Conservation (phyloP, 2,888 invertebrate genomes). For the Nasonovia ribisnigri region DNA sequence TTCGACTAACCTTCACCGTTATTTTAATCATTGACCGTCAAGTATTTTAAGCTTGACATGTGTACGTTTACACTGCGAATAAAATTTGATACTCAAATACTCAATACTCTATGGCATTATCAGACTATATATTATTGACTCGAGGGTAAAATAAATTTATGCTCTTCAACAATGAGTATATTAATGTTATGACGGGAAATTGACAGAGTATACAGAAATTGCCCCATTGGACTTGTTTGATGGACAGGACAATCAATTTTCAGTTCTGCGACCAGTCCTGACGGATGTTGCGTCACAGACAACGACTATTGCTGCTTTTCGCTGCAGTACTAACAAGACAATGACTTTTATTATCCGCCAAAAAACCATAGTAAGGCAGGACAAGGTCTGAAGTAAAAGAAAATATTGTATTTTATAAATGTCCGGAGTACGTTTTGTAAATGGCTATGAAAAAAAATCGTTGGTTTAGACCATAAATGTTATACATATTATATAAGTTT, state of each 20-base stretch:
- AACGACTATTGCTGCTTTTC: slow-evolving; percentile 17
- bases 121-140: neutral
- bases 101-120: neutral
- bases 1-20: too few relatives aligned
- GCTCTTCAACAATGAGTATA: slow-evolving; percentile 19
- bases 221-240: slow-evolving; percentile 44
- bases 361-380: slow-evolving; percentile 17
- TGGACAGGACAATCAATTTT: slow-evolving; percentile 63
- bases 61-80: neutral
- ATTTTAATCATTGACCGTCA: too few relatives aligned
- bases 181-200: slow-evolving; percentile 39
- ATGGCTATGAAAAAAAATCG: neutral
- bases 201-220: slow-evolving; percentile 18
- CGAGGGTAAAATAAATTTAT: neutral
- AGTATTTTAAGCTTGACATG: neutral
- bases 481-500: neutral
- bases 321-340: neutral
- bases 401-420: neutral
- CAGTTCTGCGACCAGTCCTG: slow-evolving; percentile 49
- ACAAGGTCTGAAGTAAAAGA: slow-evolving; percentile 23
- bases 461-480: neutral
- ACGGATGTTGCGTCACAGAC: slow-evolving; percentile 50
- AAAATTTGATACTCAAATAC: neutral
- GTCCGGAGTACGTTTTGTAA: neutral
- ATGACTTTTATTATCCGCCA: slow-evolving; percentile 29